Evolutionary conservation across 2,888 invertebrate species (phyloP).

Genomic region (Xylocampa areola): DNA sequence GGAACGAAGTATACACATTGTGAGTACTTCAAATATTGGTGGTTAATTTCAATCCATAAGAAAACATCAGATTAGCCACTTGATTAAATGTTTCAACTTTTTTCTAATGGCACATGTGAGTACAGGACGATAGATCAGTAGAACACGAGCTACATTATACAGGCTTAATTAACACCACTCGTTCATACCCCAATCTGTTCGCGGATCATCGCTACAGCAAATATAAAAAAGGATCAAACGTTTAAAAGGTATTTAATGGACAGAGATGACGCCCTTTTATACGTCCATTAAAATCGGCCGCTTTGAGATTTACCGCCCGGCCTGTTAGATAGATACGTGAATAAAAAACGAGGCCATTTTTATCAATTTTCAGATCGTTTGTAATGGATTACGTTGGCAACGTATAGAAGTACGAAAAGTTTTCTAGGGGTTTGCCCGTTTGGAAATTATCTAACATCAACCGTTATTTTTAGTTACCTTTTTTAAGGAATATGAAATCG

Average conservation of each 20-base stretch:
- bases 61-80: slow-evolving; percentile 8
- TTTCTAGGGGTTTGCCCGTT: slow-evolving; percentile 42
- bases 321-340: slow-evolving; percentile 76
- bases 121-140: slow-evolving; percentile 50
- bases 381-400: slow-evolving; percentile 72
- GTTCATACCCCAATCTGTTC: slow-evolving; percentile 76
- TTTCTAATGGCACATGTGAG: slow-evolving; percentile 26
- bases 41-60: slow-evolving; percentile 6
- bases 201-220: slow-evolving; percentile 83
- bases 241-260: slow-evolving; percentile 89
- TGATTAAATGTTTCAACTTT: slow-evolving; percentile 19
- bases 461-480: slow-evolving; percentile 15
- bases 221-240: slow-evolving; percentile 90
- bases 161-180: slow-evolving; percentile 81
- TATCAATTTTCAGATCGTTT: slow-evolving; percentile 81
- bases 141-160: slow-evolving; percentile 60
- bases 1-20: background rate
- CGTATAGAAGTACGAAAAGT: slow-evolving; percentile 44
- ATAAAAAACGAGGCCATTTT: slow-evolving; percentile 78
- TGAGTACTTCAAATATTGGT: background rate
- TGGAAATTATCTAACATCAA: slow-evolving; percentile 33
- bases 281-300: slow-evolving; percentile 86
- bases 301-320: slow-evolving; percentile 84
- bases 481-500: background rate
- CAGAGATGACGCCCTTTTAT: slow-evolving; percentile 87